Base-by-base conservation (phyloP, 1,140 invertebrate species). In the Zaprionus ornatus region DNA sequence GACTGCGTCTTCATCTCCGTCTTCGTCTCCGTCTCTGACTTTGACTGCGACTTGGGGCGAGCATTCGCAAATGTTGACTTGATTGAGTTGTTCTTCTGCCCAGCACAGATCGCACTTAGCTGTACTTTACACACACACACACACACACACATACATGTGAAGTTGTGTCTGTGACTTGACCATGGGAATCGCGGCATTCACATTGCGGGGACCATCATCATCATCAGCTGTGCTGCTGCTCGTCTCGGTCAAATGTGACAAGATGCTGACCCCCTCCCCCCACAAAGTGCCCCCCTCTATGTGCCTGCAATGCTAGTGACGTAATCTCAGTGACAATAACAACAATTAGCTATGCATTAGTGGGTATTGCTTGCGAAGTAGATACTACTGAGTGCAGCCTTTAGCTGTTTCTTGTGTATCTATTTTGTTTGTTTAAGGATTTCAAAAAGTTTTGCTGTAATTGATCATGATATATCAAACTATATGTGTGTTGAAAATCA, bases 61-160 rank as follows among this genome's bases (percentile, higher is more conserved):
- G 62, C 69, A 73, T 79, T 82, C 74, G 80, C 80, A 65, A 71
- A 71, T 75, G 73, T 75, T 52, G 73, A 62, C 68, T 81, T 88
- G 84, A 88, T 88, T 88, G 84, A 88, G 84, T 78, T 90, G 85
- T 87, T 88, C 84, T 83, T 71, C 45, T 70, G 69, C 68, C 67
- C 64, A 78, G 74, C 77, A 17, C 40, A 84, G 77, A 88, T 90
- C 85, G 59, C 74, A 42, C 70, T 59, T 88, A 88, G 84, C 84
- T 87, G 84, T 87, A 87, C 84, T 87, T 88, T 83, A 77, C 83
- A 79, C 65, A 75, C 73, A 73, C 27, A 15, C 17, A 21, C 65
- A 63, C 17, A 63, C 32, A 19, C 29, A 54, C 17, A 54, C 12
- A 25, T 13, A 37, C 13, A 50, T 75, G 72, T 79, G 63, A 17